Conservation (phyloP, 2,113 vertebrate species). For the Semnopithecus entellus region DNA sequence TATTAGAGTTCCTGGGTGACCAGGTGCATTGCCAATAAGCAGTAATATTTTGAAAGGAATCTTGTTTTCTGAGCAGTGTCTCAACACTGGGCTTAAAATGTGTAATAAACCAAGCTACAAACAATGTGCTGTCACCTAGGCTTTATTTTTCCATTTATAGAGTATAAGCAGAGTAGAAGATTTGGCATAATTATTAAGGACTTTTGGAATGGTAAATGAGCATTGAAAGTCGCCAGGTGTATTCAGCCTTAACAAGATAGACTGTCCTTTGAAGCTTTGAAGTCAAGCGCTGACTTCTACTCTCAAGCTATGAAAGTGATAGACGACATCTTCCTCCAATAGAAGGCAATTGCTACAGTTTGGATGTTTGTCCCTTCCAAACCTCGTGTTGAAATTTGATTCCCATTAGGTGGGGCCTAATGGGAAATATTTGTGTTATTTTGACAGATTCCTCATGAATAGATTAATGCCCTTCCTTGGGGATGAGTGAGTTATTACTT, state of each 20-base stretch:
- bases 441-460: neutral
- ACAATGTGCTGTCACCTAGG: neutral
- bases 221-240: too few relatives aligned
- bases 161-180: too few relatives aligned
- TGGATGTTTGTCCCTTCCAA: neutral
- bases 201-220: too few relatives aligned
- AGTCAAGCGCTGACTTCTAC: neutral
- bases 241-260: neutral
- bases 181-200: too few relatives aligned
- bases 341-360: neutral
- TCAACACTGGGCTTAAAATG: neutral
- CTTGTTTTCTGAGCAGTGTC: neutral
- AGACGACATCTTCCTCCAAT: neutral
- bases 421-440: neutral
- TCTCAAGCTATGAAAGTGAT: neutral
- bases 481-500: neutral
- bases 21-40: neutral
- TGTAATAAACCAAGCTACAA: neutral
- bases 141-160: neutral
- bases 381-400: neutral
- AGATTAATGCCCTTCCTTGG: neutral
- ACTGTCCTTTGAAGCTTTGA: neutral
- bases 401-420: neutral
- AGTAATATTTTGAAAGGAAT: neutral
- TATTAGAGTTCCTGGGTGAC: neutral